phyloP scores from a whole-genome alignment of 2,888 invertebrate genomes.

The Ophion ellenae region DNA sequence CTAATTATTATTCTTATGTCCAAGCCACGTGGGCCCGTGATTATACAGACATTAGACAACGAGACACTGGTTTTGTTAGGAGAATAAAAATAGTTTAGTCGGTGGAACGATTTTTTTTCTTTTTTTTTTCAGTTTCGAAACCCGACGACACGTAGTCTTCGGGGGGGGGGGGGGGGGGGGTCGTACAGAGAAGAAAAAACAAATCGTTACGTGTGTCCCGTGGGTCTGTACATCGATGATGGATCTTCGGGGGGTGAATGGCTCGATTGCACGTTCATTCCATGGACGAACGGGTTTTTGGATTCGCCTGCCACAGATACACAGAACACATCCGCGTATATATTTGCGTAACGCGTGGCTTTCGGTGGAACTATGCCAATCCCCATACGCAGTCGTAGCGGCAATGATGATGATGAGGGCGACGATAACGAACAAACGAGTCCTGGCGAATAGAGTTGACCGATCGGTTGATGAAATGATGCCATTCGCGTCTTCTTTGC shows the following conservation, averaged over 20 bases:
- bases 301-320: background rate
- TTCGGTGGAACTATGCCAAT: background rate
- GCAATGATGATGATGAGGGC: background rate
- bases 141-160: constrained; percentile 9
- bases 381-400: background rate
- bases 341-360: background rate
- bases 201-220: constrained; percentile 5
- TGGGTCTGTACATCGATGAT: background rate
- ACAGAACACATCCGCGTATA: background rate
- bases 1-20: background rate
- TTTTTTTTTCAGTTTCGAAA: constrained; percentile 8
- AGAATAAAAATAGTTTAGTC: constrained; percentile 27
- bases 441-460: background rate
- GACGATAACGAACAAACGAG: constrained; percentile 20
- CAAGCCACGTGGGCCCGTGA: background rate
- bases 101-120: background rate
- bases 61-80: constrained; percentile 13
- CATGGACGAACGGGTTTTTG: background rate
- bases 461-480: background rate
- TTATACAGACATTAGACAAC: background rate
- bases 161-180: constrained; percentile 22
- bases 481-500: background rate
- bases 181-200: constrained; percentile 34
- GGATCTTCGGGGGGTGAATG: background rate
- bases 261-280: background rate